Evolutionary conservation across 2,797 vertebrate species (phyloP), one percentile per base, ranked within the genome.

Genomic region (Crypturellus tataupa): DNA sequence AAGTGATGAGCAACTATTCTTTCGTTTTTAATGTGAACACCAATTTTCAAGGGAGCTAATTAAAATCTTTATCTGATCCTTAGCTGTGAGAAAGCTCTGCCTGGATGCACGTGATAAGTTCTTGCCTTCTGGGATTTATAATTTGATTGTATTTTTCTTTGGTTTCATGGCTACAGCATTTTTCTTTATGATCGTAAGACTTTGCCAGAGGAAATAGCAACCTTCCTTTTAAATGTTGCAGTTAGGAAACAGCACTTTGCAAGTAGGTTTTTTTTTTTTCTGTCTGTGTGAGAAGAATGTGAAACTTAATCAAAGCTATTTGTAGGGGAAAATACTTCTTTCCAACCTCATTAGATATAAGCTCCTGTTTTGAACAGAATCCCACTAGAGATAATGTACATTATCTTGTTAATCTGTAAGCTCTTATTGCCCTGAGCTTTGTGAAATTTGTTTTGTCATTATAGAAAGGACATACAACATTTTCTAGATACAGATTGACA

Each of bases 31-130:
- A 94, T 96, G 95, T 85, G 94, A 97, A 97, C 96, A 97, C 40
- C 76, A 97, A 87, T 98, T 98, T 98, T 97, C 97, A 97, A 97
- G 97, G 96, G 96, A 98, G 93, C 97, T 98, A 98, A 98, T 99
- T 98, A 98, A 97, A 98, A 94, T 92, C 91, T 95, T 97, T 96
- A 98, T 97, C 96, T 98, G 93, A 97, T 96, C 72, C 94, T 97
- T 95, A 85, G 94, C 97, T 97, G 88, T 94, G 80, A 95, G 87
- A 96, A 97, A 97, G 89, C 91, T 97, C 85, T 94, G 80, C 79
- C 84, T 97, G 90, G 81, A 85, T 89, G 67, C 85, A 51, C 46
- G 62, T 91, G 72, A 79, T 95, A 93, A 80, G 51, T 96, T 95
- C 67, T 37, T 80, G 53, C 70, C 95, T 92, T 95, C 86, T 79